These are phyloP conservation scores for Hipparchia sbordonii DNA, from an alignment of 2,888 invertebrate genomes.

Conservation along the genomic window DNA sequence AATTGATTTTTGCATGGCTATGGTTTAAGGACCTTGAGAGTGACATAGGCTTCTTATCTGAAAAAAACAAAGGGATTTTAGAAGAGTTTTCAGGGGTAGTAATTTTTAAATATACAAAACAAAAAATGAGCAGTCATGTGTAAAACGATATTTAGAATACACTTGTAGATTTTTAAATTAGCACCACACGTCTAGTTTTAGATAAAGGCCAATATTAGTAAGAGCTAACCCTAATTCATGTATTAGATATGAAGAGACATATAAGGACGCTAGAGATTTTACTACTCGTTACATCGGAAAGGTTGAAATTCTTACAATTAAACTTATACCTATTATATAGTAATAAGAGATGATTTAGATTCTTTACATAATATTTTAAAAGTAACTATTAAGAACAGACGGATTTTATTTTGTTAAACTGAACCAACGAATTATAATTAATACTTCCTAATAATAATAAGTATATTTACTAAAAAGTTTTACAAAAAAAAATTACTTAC, in stretches of 20 bases:
- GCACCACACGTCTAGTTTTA: conserved; percentile 69
- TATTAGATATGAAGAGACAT: conserved; percentile 46
- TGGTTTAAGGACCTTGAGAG: too few species aligned
- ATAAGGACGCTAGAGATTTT: conserved; percentile 39
- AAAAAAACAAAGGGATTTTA: too few species aligned
- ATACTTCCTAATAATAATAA: too few species aligned
- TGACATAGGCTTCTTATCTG: too few species aligned
- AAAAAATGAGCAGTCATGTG: conserved; percentile 1
- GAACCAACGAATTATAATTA: too few species aligned
- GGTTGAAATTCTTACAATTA: conserved; percentile 42
- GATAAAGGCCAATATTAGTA: conserved; percentile 38
- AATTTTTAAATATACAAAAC: background rate
- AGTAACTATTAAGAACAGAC: too few species aligned
- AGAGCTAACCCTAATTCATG: conserved; percentile 6
- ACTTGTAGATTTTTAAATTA: conserved; percentile 51
- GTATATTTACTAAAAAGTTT: too few species aligned
- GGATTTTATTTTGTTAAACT: too few species aligned
- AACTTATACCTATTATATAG: conserved; percentile 25
- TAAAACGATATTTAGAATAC: conserved; percentile 6
- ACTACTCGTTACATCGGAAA: conserved; percentile 51
- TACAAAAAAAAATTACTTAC: too few species aligned
- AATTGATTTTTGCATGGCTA: background rate
- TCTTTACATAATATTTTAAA: background rate
- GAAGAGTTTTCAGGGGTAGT: background rate
- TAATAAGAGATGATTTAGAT: background rate